Percentiles rank a stretch among this genome's conserved stretches.
Evolutionary conservation across 1,140 invertebrate genomes (phyloP).

Genomic region (Odontomachus brunneus): DNA sequence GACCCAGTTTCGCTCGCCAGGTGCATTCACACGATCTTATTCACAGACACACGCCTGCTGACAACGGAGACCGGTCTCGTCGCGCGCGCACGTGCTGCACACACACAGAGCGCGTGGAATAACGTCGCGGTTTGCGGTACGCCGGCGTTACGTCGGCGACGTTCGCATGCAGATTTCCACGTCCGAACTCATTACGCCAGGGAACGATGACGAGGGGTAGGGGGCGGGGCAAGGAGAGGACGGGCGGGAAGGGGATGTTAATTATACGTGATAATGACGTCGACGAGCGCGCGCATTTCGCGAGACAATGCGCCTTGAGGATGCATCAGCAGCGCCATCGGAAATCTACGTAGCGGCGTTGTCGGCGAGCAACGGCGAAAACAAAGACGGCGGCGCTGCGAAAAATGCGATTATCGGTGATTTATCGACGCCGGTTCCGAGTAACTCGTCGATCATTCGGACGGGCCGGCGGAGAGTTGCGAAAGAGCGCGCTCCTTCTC

Average conservation of each 20-base stretch:
- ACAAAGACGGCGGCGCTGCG: conserved; percentile 43
- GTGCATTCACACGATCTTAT: conserved; percentile 27
- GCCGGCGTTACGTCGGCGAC: background rate
- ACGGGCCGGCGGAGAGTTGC: conserved; percentile 16
- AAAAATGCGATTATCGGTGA: conserved; percentile 56
- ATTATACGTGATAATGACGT: conserved; percentile 65
- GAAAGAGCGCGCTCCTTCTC: conserved; percentile 19
- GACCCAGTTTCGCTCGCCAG: conserved; percentile 40
- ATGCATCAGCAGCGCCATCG: conserved; percentile 13
- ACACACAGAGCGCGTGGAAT: conserved; percentile 20
- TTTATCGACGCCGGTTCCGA: conserved; percentile 68
- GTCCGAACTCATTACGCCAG: conserved; percentile 38
- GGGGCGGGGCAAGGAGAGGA: background rate
- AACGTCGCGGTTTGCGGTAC: conserved; percentile 26
- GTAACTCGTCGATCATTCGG: conserved; percentile 68
- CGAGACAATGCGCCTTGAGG: conserved; percentile 53
- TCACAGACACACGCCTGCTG: background rate
- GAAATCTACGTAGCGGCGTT: background rate
- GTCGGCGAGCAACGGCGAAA: conserved; percentile 33
- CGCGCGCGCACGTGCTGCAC: background rate
- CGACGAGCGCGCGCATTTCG: conserved; percentile 5
- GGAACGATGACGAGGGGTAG: background rate
- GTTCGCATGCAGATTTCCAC: conserved; percentile 60
- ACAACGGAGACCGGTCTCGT: background rate
- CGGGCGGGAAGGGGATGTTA: conserved; percentile 33